Conservation (phyloP, 1,140 invertebrate genomes). For the Zaprionus capensis region DNA sequence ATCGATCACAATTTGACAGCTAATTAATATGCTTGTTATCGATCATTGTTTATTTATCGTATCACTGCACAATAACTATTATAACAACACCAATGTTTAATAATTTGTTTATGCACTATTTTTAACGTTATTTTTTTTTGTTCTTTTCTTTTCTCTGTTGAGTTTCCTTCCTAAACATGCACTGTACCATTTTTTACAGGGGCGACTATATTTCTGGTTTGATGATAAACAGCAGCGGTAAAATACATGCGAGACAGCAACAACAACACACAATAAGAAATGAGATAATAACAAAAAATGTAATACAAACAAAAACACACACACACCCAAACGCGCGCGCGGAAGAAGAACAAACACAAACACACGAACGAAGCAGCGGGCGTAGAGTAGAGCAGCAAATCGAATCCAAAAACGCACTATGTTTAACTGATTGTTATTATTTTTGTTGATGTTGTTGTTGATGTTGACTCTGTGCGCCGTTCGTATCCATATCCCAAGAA, state of each 20-base stretch:
- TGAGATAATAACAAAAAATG: slow-evolving; percentile 80
- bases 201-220: slow-evolving; percentile 42
- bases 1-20: no score
- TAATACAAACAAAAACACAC: slow-evolving; percentile 69
- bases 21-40: background rate
- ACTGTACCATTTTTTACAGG: slow-evolving; percentile 25
- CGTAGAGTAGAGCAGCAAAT: slow-evolving; percentile 26
- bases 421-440: slow-evolving; percentile 43
- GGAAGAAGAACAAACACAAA: slow-evolving; percentile 65
- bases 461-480: slow-evolving; percentile 15
- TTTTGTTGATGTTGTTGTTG: slow-evolving; percentile 39
- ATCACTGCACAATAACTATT: background rate
- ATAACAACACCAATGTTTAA: background rate
- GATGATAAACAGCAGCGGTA: slow-evolving; percentile 34
- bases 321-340: slow-evolving; percentile 51
- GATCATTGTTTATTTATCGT: background rate
- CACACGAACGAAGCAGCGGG: slow-evolving; percentile 25
- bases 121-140: background rate
- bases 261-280: slow-evolving; percentile 61
- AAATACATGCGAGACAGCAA: slow-evolving; percentile 20
- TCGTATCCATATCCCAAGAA: slow-evolving; percentile 53
- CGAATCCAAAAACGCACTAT: slow-evolving; percentile 29
- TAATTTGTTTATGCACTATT: background rate
- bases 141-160: background rate
- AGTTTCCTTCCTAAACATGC: background rate